These are phyloP conservation scores for Manis crassicaudata DNA, from an alignment of 2,797 vertebrate species.

Conservation along the genomic window DNA sequence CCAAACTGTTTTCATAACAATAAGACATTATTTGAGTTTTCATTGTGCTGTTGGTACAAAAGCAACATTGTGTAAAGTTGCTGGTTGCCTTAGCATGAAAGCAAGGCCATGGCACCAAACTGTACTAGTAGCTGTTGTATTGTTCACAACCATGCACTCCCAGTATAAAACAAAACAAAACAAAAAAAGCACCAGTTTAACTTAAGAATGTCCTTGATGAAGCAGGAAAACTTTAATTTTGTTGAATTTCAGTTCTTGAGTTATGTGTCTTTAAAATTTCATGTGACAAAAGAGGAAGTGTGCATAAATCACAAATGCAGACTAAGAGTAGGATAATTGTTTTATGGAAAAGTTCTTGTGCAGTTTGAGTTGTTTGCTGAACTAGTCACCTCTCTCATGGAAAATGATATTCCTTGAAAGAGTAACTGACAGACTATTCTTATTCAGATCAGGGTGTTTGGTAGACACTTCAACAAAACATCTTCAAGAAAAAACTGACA, in stretches of 20 bases:
- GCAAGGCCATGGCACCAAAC: background rate
- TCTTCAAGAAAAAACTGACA: background rate
- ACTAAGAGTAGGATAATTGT: background rate
- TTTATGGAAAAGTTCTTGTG: background rate
- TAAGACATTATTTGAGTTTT: background rate
- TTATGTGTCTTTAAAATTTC: background rate
- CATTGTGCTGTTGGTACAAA: background rate
- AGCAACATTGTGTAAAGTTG: background rate
- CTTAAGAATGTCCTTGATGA: background rate
- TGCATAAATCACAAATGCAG: background rate
- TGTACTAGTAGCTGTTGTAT: background rate
- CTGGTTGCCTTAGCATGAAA: background rate
- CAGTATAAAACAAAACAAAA: background rate
- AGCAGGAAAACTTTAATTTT: slow-evolving; percentile 13
- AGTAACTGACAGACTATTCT: background rate
- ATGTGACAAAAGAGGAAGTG: background rate
- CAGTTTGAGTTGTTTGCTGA: background rate
- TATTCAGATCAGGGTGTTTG: background rate
- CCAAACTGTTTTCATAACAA: slow-evolving; percentile 1
- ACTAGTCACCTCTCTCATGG: background rate
- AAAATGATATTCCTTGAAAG: background rate
- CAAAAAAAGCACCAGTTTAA: background rate
- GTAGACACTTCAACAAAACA: background rate
- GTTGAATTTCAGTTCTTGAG: background rate
- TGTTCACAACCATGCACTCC: background rate